Conservation (phyloP, 2,797 vertebrate genomes). For the Sebastes kiyomatsui region DNA sequence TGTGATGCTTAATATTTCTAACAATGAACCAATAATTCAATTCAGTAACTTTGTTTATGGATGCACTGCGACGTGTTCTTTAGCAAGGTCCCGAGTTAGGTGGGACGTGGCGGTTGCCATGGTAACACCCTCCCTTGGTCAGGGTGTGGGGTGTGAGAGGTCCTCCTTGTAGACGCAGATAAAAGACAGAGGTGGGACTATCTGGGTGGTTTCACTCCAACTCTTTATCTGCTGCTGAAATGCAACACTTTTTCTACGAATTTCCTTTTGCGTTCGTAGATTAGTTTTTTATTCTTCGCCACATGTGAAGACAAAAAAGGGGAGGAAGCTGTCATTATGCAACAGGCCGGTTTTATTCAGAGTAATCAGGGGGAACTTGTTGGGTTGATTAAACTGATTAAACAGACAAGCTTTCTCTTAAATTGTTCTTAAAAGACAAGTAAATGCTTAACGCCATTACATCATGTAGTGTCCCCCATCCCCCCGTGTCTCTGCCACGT, state of each 20-base stretch:
- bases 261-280: constrained; percentile 47
- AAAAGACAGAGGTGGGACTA: constrained; percentile 71
- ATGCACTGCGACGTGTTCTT: background rate
- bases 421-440: too few species aligned
- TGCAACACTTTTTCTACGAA: constrained; percentile 42
- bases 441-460: background rate
- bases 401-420: background rate
- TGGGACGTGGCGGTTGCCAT: constrained; percentile 45
- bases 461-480: background rate
- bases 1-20: background rate
- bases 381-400: constrained; percentile 7
- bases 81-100: background rate
- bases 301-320: background rate
- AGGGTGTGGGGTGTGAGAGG: constrained; percentile 75
- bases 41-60: background rate
- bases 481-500: background rate
- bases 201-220: constrained; percentile 62
- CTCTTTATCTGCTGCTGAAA: constrained; percentile 76
- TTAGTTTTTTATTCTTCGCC: constrained; percentile 31
- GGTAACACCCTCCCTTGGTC: constrained; percentile 51
- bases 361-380: background rate
- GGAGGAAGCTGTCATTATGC: background rate
- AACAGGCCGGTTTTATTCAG: background rate
- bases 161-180: constrained; percentile 71
- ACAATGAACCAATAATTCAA: background rate